These are phyloP conservation scores for Amphipoea oculea DNA, from an alignment of 2,888 invertebrate species.

Conservation along the genomic window DNA sequence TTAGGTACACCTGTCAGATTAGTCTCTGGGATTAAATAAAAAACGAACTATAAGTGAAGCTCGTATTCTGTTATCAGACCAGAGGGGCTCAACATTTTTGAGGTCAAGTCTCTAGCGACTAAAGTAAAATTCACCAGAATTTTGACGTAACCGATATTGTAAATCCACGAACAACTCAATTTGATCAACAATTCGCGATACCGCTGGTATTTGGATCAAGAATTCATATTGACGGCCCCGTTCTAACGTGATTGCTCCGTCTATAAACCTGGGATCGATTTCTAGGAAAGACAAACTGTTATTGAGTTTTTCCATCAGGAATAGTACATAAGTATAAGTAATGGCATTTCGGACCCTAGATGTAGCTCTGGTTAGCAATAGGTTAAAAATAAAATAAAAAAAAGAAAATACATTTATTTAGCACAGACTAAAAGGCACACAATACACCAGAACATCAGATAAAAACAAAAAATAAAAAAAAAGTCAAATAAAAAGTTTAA, in stretches of 20 bases:
- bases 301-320: neutral
- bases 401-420: too few relatives aligned
- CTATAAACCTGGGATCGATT: neutral
- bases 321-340: neutral
- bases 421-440: too few relatives aligned
- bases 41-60: too few relatives aligned
- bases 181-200: neutral
- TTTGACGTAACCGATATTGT: constrained; percentile 9
- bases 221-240: constrained; percentile 1
- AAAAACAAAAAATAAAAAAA: too few relatives aligned
- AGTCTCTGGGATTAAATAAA: too few relatives aligned
- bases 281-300: too few relatives aligned
- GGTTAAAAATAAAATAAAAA: too few relatives aligned
- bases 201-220: neutral
- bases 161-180: constrained; percentile 12
- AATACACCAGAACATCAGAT: too few relatives aligned
- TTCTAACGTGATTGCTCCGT: too few relatives aligned
- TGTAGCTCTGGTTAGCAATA: neutral
- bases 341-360: neutral
- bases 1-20: too few relatives aligned
- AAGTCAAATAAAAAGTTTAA: too few relatives aligned
- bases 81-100: neutral
- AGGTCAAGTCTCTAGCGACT: neutral
- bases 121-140: constrained; percentile 22
- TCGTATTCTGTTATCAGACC: neutral